Evolutionary conservation across 1,140 invertebrate species (phyloP).

Genomic region (Akabosia matsudoensis): DNA sequence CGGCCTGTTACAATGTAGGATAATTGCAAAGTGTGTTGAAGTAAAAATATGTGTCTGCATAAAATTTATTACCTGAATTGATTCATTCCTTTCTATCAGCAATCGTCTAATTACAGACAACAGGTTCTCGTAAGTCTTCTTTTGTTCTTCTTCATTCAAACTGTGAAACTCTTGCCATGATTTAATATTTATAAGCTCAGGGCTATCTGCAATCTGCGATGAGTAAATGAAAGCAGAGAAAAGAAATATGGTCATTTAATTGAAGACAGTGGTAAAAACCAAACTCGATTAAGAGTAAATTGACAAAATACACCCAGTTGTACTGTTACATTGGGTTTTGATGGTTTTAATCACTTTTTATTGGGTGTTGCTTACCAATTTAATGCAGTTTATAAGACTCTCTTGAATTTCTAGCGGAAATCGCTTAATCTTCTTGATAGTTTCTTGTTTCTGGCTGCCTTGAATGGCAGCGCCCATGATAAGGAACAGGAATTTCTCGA

Average conservation of each 20-base stretch:
- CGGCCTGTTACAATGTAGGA: too few relatives aligned
- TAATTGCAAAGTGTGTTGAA: too few relatives aligned
- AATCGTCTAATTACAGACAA: slow-evolving; percentile 31
- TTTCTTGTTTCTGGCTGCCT: slow-evolving; percentile 40
- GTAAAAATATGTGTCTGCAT: too few relatives aligned
- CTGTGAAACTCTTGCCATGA: slow-evolving; percentile 40
- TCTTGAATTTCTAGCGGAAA: slow-evolving; percentile 41
- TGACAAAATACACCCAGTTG: too few relatives aligned
- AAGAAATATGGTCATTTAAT: neutral
- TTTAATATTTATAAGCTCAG: slow-evolving; percentile 38
- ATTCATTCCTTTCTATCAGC: slow-evolving; percentile 43
- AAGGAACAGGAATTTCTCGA: slow-evolving; percentile 42
- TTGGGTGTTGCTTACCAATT: slow-evolving; percentile 31
- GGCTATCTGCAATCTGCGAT: slow-evolving; percentile 40
- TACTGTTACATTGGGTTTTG: neutral
- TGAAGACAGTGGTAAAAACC: neutral
- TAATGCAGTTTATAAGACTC: slow-evolving; percentile 38
- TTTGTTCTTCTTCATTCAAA: slow-evolving; percentile 34
- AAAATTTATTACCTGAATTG: slow-evolving; percentile 32
- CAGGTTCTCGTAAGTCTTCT: slow-evolving; percentile 41
- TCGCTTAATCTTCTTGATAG: slow-evolving; percentile 37
- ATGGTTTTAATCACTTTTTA: neutral
- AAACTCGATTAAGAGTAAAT: too few relatives aligned
- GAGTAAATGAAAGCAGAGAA: neutral
- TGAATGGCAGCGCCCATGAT: slow-evolving; percentile 43